phyloP scores from a whole-genome alignment of 2,113 vertebrate genomes.

The Carassius carassius region DNA sequence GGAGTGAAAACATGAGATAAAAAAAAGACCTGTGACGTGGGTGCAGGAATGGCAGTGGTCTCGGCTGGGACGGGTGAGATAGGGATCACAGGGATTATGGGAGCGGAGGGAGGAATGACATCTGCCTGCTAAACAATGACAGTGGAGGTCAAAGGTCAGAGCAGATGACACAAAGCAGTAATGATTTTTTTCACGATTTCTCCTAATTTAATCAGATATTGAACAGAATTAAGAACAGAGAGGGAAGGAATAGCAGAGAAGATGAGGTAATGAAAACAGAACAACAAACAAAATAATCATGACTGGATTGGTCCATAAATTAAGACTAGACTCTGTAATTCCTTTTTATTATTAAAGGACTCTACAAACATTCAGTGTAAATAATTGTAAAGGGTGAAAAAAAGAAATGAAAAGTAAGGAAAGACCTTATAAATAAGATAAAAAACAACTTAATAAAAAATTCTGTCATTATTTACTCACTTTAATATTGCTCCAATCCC shows the following conservation, averaged over 20 bases:
- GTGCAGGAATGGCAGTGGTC: slow-evolving; percentile 82
- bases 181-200: slow-evolving; percentile 26
- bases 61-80: slow-evolving; percentile 84
- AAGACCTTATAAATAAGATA: not conserved
- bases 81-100: slow-evolving; percentile 91
- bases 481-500: not conserved
- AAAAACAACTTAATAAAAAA: not conserved
- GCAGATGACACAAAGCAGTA: slow-evolving; percentile 38
- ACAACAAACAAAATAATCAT: slow-evolving; percentile 42
- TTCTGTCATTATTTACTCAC: not conserved
- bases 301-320: not conserved
- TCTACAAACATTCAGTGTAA: not conserved
- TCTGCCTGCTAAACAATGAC: slow-evolving; percentile 84
- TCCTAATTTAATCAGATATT: not conserved
- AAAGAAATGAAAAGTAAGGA: not conserved
- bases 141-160: slow-evolving; percentile 64
- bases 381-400: not conserved
- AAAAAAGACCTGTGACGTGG: slow-evolving; percentile 83
- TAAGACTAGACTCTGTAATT: not conserved
- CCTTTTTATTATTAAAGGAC: not conserved
- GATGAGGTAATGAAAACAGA: slow-evolving; percentile 15
- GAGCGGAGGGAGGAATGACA: slow-evolving; percentile 86
- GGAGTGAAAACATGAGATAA: slow-evolving; percentile 36
- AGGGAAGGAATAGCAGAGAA: not conserved
- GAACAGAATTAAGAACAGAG: not conserved